These are phyloP conservation scores for Leuciscus waleckii DNA, from an alignment of 2,797 vertebrate genomes.

Conservation along the genomic window DNA sequence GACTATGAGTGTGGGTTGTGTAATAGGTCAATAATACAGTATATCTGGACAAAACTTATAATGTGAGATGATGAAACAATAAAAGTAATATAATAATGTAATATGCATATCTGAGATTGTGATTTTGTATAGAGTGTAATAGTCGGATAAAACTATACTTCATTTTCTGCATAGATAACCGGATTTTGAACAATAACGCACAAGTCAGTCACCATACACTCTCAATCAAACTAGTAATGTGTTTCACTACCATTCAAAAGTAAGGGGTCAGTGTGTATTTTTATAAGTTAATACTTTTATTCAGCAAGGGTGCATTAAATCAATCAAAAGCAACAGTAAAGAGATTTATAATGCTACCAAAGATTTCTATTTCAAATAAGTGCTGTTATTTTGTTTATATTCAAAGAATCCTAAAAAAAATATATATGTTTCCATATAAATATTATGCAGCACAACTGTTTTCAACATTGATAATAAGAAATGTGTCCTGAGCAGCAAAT, in stretches of 20 bases:
- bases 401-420: too few relatives aligned
- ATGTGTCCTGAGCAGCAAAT: background rate
- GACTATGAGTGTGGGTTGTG: background rate
- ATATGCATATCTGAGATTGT: background rate
- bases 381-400: background rate
- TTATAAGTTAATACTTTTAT: background rate
- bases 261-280: background rate
- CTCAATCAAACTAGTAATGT: background rate
- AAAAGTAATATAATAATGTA: background rate
- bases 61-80: background rate
- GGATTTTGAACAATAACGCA: background rate
- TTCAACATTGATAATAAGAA: background rate
- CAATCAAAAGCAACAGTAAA: background rate
- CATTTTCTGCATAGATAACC: background rate
- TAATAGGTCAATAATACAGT: background rate
- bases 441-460: background rate
- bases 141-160: background rate
- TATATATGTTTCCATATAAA: background rate
- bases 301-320: background rate
- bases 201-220: background rate
- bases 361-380: background rate
- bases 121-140: background rate
- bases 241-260: background rate
- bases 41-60: background rate
- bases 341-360: background rate